phyloP scores from a whole-genome alignment of 2,888 invertebrate species.

The Drosophila mettleri region DNA sequence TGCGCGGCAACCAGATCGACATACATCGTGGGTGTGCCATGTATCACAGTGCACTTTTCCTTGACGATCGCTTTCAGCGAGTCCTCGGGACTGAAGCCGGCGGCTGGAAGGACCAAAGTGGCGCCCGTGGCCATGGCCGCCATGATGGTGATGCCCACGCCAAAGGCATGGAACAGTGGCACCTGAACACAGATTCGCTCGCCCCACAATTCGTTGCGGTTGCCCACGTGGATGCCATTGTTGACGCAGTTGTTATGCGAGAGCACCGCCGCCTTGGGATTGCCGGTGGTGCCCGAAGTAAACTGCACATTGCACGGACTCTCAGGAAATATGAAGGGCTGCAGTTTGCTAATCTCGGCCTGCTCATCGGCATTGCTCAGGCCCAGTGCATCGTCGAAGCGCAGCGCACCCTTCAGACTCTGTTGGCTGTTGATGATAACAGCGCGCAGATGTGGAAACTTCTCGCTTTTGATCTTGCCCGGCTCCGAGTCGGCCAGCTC shows the following conservation, averaged over 20 bases:
- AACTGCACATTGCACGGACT: slow-evolving; percentile 92
- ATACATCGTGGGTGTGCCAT: slow-evolving; percentile 95
- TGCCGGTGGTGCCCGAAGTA: slow-evolving; percentile 92
- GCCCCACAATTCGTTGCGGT: slow-evolving; percentile 84
- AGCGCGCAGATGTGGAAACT: slow-evolving; percentile 86
- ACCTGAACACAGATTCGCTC: slow-evolving; percentile 88
- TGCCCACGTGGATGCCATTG: slow-evolving; percentile 89
- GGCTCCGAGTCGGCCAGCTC: slow-evolving; percentile 85
- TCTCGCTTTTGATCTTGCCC: slow-evolving; percentile 85
- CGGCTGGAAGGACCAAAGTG: slow-evolving; percentile 87
- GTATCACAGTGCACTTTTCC: slow-evolving; percentile 90
- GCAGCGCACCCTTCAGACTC: slow-evolving; percentile 85
- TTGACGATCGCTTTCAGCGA: slow-evolving; percentile 88
- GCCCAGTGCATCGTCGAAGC: slow-evolving; percentile 85
- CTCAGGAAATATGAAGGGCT: slow-evolving; percentile 88
- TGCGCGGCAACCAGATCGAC: slow-evolving; percentile 89
- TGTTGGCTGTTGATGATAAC: slow-evolving; percentile 87
- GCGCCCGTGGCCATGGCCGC: slow-evolving; percentile 87
- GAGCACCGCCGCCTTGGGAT: slow-evolving; percentile 90
- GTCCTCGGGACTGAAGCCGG: slow-evolving; percentile 87
- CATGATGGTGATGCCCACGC: slow-evolving; percentile 88
- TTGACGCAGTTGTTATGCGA: slow-evolving; percentile 91
- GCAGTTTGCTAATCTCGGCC: slow-evolving; percentile 79
- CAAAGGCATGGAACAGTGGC: slow-evolving; percentile 94
- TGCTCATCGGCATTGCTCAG: slow-evolving; percentile 60